phyloP scores from a whole-genome alignment of 2,888 invertebrate genomes.

The Polyommatus icarus region DNA sequence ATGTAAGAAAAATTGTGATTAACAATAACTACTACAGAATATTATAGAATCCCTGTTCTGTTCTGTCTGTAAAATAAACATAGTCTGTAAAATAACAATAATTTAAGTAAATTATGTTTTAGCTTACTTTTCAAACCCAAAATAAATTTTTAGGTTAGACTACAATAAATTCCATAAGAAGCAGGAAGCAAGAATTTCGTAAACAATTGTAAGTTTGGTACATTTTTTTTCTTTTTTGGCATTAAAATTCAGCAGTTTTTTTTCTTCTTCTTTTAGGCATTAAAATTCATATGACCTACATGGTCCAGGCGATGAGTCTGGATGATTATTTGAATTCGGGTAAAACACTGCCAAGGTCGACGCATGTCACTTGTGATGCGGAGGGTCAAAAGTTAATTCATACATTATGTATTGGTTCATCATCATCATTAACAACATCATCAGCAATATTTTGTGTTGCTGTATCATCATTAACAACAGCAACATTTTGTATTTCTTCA shows the following conservation, averaged over 20 bases:
- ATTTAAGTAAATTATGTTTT: not conserved
- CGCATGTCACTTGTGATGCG: not conserved
- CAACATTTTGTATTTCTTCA: no score
- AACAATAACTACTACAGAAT: no score
- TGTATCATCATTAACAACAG: not conserved
- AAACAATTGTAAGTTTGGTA: not conserved
- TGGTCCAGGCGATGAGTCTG: slow-evolving; percentile 1
- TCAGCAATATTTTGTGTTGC: no score
- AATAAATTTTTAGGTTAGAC: not conserved
- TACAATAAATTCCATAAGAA: not conserved
- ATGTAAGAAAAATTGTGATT: no score
- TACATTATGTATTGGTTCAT: slow-evolving; percentile 5
- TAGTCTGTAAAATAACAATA: no score
- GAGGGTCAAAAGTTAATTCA: slow-evolving; percentile 9
- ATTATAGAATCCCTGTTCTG: no score
- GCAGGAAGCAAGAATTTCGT: not conserved
- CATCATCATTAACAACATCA: not conserved
- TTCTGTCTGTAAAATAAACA: no score
- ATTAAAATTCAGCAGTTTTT: not conserved
- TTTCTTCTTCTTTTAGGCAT: not conserved
- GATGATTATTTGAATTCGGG: slow-evolving; percentile 13
- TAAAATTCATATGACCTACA: not conserved
- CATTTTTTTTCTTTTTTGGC: not conserved
- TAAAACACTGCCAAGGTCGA: not conserved
- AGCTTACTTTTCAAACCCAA: not conserved